These are phyloP conservation scores for Chiloscyllium punctatum DNA, from an alignment of 2,797 vertebrate genomes.

Conservation along the genomic window DNA sequence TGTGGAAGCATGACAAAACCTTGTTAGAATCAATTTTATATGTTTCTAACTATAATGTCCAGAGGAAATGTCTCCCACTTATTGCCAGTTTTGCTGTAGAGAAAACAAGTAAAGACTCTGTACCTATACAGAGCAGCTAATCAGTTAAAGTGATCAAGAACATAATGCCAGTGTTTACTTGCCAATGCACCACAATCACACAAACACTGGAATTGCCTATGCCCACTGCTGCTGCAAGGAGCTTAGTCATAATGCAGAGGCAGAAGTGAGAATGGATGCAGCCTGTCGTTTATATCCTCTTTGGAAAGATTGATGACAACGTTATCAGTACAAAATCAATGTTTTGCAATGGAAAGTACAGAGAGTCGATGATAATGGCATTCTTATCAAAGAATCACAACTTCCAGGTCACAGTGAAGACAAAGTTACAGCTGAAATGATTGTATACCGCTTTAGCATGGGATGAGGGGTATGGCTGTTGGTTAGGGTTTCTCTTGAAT, in stretches of 20 bases:
- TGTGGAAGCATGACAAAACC: not conserved
- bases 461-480: too few species aligned
- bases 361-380: slow-evolving; percentile 10
- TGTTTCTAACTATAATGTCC: not conserved
- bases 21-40: not conserved
- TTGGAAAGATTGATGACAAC: slow-evolving; percentile 1
- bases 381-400: slow-evolving; percentile 20
- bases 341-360: not conserved
- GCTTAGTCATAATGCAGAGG: too few species aligned
- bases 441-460: not conserved
- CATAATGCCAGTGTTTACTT: not conserved
- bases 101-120: not conserved
- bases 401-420: slow-evolving; percentile 5
- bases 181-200: not conserved
- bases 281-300: not conserved
- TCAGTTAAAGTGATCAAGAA: not conserved
- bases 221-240: not conserved
- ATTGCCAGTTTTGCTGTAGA: not conserved
- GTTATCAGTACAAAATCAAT: slow-evolving; percentile 10
- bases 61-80: not conserved
- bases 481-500: not conserved
- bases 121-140: not conserved
- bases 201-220: not conserved
- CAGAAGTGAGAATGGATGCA: slow-evolving; percentile 7
- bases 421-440: slow-evolving; percentile 10